Base-by-base conservation (phyloP, 1,140 invertebrate genomes). In the Cotesia vestalis region DNA sequence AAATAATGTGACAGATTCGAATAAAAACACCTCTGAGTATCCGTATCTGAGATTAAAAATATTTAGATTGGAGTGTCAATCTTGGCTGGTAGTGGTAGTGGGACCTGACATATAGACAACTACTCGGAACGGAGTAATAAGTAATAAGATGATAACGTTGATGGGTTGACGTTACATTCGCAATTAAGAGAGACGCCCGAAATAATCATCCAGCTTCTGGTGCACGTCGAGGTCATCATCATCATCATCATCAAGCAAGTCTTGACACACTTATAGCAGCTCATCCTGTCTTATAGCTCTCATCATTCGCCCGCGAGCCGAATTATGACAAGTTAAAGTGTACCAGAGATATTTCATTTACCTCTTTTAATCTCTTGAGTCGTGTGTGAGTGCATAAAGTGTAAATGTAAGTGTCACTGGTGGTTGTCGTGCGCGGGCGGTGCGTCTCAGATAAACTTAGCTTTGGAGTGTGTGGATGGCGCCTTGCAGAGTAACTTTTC, bases 241-340 rank as follows among this genome's bases (percentile, higher is more conserved):
- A 40, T 68, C 57, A 59, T 36, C 51, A 71, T 74, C 73, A 76
- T 79, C 78, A 72, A 71, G 73, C 40, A 68, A 46, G 59, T 76
- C 71, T 52, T 79, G 78, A 76, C 75, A 75, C 35, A 79, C 74
- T 79, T 78, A 46, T 46, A 79, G 70, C 73, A 74, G 70, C 55
- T 52, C 12, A 61, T 66, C 63, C 46, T 68, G 69, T 74, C 68
- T 40, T 71, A n/a, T 73, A 64, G 63, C n/a, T 55, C 63, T n/a
- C 14, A 38, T 66, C 38, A 68, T 63, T 62, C 6, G n/a, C 12
- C 46, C 36, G 55, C 5, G 66, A 63, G 20, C 34, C 51, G 38
- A 64, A 40, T 52, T 59, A 69, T 17, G 51, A 55, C 62, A 71
- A 17, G 59, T 27, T 2, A n/a, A 14, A 52, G 17, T 51, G 12